These are phyloP conservation scores for Teleogryllus oceanicus DNA, from an alignment of 2,888 invertebrate genomes.

Conservation along the genomic window DNA sequence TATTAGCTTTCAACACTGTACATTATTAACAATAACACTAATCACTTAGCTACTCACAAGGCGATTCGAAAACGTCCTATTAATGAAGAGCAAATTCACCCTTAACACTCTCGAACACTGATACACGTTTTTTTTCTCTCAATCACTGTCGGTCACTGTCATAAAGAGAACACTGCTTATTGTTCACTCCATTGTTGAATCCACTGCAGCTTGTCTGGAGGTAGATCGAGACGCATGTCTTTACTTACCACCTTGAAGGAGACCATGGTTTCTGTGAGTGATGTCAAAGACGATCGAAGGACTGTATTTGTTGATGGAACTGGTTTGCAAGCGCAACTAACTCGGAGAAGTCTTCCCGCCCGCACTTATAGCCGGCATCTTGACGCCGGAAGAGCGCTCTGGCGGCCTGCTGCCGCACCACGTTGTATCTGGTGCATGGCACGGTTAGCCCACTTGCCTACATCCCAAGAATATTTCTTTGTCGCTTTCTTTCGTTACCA, in stretches of 20 bases:
- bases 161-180: too few species aligned
- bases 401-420: neutral
- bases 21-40: too few species aligned
- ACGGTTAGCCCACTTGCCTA: conserved; percentile 18
- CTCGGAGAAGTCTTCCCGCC: neutral
- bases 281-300: neutral
- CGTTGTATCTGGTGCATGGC: conserved; percentile 12
- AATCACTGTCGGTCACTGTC: too few species aligned
- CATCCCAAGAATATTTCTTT: conserved; percentile 10
- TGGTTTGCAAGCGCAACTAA: neutral
- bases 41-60: too few species aligned
- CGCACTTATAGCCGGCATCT: conserved; percentile 1
- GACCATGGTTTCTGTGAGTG: neutral
- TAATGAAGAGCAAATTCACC: too few species aligned
- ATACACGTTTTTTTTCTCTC: too few species aligned
- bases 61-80: too few species aligned
- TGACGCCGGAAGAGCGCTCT: conserved; percentile 4
- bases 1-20: too few species aligned
- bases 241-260: conserved; percentile 5
- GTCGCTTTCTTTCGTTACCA: neutral
- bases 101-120: too few species aligned
- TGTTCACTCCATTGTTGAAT: too few species aligned
- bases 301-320: neutral
- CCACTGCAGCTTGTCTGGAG: too few species aligned
- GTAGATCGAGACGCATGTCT: neutral